Evolutionary conservation across 2,888 invertebrate genomes (phyloP).

Genomic region (Hoplodrina blanda): DNA sequence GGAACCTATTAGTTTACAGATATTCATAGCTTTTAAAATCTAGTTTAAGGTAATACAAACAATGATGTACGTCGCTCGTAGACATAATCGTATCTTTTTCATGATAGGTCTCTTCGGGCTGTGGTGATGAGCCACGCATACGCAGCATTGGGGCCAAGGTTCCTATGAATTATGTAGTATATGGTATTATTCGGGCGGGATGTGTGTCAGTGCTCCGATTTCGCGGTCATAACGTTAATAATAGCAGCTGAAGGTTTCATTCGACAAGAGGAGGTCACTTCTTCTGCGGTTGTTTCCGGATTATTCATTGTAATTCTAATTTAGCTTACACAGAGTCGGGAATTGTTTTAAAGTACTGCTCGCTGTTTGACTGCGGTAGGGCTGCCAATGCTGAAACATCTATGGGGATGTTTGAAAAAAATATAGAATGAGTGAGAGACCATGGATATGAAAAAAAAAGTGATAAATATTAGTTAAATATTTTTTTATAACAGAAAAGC

Average conservation of each 20-base stretch:
- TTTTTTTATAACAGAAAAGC: too few relatives aligned
- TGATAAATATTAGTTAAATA: not conserved
- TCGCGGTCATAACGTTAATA: constrained; percentile 87
- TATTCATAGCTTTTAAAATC: not conserved
- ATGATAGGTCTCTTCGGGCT: constrained; percentile 58
- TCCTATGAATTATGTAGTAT: constrained; percentile 89
- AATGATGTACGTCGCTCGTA: constrained; percentile 25
- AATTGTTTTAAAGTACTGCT: constrained; percentile 39
- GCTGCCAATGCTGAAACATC: not conserved
- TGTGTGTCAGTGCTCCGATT: constrained; percentile 87
- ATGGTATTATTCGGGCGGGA: constrained; percentile 88
- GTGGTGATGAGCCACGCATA: constrained; percentile 70
- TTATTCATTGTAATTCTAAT: constrained; percentile 71
- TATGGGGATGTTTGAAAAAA: not conserved
- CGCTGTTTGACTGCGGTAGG: constrained; percentile 20
- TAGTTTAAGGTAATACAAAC: constrained; percentile 17
- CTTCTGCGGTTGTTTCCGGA: constrained; percentile 82
- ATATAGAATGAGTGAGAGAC: not conserved
- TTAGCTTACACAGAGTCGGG: constrained; percentile 36
- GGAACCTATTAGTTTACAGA: not conserved
- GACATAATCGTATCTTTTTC: constrained; percentile 58
- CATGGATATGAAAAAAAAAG: not conserved
- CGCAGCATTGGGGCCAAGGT: constrained; percentile 87
- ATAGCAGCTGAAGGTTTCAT: constrained; percentile 87
- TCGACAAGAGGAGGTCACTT: constrained; percentile 85